Percentiles rank a stretch among this genome's conserved stretches.
Conservation (phyloP, 2,113 vertebrate genomes). For the Fregetta grallaria region DNA sequence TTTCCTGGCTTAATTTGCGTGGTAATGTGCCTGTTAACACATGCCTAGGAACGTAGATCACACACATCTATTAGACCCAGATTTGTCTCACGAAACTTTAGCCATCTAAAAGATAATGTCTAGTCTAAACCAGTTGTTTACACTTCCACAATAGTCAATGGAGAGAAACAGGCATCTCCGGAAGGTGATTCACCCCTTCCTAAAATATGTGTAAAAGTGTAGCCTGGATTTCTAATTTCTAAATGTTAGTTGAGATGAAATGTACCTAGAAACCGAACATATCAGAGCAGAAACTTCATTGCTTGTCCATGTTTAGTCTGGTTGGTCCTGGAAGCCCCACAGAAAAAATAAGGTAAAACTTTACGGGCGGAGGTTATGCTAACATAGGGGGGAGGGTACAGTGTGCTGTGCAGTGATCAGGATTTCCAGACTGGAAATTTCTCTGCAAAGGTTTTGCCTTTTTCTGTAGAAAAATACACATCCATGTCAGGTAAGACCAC, state of each 20-base stretch:
- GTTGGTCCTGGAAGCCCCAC: conserved; percentile 24
- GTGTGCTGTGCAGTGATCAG: background rate
- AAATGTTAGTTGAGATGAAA: background rate
- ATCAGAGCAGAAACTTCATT: background rate
- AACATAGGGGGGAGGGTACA: background rate
- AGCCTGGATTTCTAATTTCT: conserved; percentile 17
- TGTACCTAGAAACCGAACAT: conserved; percentile 21
- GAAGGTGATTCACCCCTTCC: conserved; percentile 57
- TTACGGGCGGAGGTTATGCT: conserved; percentile 9
- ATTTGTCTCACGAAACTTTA: conserved; percentile 40
- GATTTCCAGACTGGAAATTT: conserved; percentile 7
- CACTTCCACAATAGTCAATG: conserved; percentile 46
- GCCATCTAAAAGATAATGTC: conserved; percentile 63
- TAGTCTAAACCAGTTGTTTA: conserved; percentile 50
- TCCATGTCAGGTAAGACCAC: background rate
- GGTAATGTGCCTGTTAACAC: conserved; percentile 65
- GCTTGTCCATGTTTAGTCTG: conserved; percentile 49
- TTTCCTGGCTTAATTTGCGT: conserved; percentile 64
- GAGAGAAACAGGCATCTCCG: conserved; percentile 25
- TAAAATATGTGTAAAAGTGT: background rate
- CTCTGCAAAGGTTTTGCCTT: background rate
- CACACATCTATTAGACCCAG: conserved; percentile 49
- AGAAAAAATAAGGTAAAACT: conserved; percentile 42
- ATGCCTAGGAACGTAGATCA: conserved; percentile 52
- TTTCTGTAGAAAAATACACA: background rate